Evolutionary conservation across 2,888 invertebrate species (phyloP).

Genomic region (Cybosia mesomella): DNA sequence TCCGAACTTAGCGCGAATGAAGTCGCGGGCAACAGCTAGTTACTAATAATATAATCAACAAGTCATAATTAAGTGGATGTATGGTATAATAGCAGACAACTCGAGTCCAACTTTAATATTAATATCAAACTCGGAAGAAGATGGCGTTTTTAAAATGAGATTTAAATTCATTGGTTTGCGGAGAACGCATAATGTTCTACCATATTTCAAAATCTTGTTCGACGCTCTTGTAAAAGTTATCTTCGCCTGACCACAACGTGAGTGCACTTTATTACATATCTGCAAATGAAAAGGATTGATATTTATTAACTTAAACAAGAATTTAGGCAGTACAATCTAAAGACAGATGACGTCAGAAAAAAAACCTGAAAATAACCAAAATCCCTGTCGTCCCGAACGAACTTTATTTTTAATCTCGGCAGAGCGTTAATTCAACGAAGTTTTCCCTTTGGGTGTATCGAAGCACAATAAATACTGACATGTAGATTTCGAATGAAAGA

Average conservation of each 20-base stretch:
- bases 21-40: too few relatives aligned
- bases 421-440: neutral
- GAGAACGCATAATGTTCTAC: slow-evolving; percentile 33
- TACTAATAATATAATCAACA: slow-evolving; percentile 17
- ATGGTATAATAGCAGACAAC: slow-evolving; percentile 5
- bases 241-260: slow-evolving; percentile 57
- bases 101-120: neutral
- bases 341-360: slow-evolving; percentile 51
- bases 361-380: slow-evolving; percentile 27
- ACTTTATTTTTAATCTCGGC: slow-evolving; percentile 25
- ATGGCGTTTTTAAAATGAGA: slow-evolving; percentile 18
- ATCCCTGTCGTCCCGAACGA: slow-evolving; percentile 8
- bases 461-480: neutral
- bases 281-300: slow-evolving; percentile 46
- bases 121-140: slow-evolving; percentile 16
- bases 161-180: slow-evolving; percentile 42
- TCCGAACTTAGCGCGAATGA: too few relatives aligned
- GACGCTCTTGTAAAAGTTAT: slow-evolving; percentile 57
- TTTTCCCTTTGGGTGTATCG: neutral
- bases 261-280: slow-evolving; percentile 60
- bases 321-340: slow-evolving; percentile 35
- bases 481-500: neutral
- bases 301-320: slow-evolving; percentile 56
- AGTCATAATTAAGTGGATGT: slow-evolving; percentile 14
- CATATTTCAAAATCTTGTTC: slow-evolving; percentile 52